Evolutionary conservation across 2,888 invertebrate species (phyloP).

Genomic region (Bruchidius siliquastri): DNA sequence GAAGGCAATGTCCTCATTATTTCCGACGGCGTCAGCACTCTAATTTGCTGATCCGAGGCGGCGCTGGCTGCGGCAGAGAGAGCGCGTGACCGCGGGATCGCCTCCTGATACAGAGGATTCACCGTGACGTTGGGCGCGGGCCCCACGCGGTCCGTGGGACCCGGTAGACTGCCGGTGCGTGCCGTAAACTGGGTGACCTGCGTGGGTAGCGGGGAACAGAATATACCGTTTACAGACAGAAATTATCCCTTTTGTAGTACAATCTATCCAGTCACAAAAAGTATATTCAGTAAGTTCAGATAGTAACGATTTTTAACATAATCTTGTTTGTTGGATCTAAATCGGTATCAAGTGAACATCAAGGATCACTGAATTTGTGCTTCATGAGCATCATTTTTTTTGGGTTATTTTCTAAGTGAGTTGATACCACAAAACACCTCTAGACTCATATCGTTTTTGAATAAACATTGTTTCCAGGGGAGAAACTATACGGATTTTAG

Average conservation of each 20-base stretch:
- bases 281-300: no score
- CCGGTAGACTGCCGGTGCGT: conserved; percentile 43
- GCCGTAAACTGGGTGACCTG: conserved; percentile 43
- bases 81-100: conserved; percentile 14
- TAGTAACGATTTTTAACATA: no score
- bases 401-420: no score
- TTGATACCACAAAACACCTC: no score
- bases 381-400: no score
- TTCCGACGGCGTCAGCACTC: conserved; percentile 84
- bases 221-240: conserved; percentile 2
- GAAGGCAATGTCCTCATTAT: conserved; percentile 88
- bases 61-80: not conserved
- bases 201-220: conserved; percentile 7
- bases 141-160: conserved; percentile 52
- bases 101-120: conserved; percentile 52
- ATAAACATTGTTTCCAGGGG: no score
- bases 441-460: no score
- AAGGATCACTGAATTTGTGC: no score
- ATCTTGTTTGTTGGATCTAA: no score
- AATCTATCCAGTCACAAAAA: no score
- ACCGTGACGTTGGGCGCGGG: conserved; percentile 67
- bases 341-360: no score
- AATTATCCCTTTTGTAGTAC: conserved; percentile 22
- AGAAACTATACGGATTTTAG: no score
- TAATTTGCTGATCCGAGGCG: conserved; percentile 73